A percentile compares a stretch with the other conserved stretches of the same genome.
These are phyloP conservation scores for Agriopis aurantiaria DNA, from an alignment of 2,888 invertebrate genomes.

Conservation along the genomic window DNA sequence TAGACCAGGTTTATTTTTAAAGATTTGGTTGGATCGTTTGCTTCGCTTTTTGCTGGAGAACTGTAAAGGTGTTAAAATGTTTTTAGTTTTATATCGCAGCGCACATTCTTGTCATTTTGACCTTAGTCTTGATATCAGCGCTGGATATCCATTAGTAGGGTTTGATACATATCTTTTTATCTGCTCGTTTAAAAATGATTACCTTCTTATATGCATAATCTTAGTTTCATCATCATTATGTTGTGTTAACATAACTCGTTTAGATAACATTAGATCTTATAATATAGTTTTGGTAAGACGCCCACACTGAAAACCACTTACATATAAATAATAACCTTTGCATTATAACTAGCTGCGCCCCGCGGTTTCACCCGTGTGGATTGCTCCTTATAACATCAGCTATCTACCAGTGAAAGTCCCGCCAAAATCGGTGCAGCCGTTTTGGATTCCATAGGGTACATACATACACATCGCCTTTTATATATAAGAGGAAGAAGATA, in stretches of 20 bases:
- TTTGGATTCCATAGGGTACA: too few species aligned
- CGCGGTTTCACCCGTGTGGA: not conserved
- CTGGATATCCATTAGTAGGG: not conserved
- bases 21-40: slow-evolving; percentile 11
- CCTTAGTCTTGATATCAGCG: not conserved
- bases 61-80: slow-evolving; percentile 1
- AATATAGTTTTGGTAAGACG: too few species aligned
- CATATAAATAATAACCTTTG: not conserved
- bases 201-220: not conserved
- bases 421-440: too few species aligned
- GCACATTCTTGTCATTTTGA: not conserved
- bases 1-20: slow-evolving; percentile 33
- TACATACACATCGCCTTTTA: too few species aligned
- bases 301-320: too few species aligned
- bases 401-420: too few species aligned
- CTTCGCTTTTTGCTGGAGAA: slow-evolving; percentile 16
- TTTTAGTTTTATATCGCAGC: slow-evolving; percentile 4
- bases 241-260: not conserved
- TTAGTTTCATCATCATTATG: not conserved
- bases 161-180: not conserved
- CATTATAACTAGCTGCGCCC: too few species aligned
- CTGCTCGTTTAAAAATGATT: not conserved
- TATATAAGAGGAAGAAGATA: too few species aligned
- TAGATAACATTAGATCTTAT: not conserved
- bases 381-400: too few species aligned